Percentiles rank a stretch among this genome's conserved stretches.
phyloP scores from a whole-genome alignment of 2,888 invertebrate genomes.

The Incurvaria masculella region DNA sequence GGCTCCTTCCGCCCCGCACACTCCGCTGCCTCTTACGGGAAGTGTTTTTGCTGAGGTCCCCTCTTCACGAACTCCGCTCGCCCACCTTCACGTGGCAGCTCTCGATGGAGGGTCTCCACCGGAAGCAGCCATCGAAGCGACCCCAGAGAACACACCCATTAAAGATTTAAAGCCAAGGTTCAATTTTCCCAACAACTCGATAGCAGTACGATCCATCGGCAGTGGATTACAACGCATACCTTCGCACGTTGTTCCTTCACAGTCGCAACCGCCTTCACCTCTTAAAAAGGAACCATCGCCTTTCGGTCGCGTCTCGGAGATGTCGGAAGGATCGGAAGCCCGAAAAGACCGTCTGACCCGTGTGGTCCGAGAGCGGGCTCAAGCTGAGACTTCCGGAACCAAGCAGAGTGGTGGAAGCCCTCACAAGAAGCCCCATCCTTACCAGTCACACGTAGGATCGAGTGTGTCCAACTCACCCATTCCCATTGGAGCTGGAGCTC shows the following conservation, averaged over 20 bases:
- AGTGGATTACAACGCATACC: constrained; percentile 32
- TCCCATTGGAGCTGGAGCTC: constrained; percentile 33
- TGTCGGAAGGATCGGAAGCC: constrained; percentile 17
- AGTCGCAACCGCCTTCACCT: constrained; percentile 68
- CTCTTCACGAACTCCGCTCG: constrained; percentile 7
- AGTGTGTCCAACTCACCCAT: constrained; percentile 39
- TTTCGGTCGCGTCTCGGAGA: constrained; percentile 35
- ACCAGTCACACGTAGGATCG: constrained; percentile 10
- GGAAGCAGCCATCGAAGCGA: constrained; percentile 86
- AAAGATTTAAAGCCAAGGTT: constrained; percentile 54
- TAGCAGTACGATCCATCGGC: constrained; percentile 64
- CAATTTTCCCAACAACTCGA: constrained; percentile 57
- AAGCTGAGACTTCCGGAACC: constrained; percentile 21
- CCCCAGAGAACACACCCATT: constrained; percentile 84
- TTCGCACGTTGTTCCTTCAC: constrained; percentile 32
- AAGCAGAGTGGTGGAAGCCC: background rate
- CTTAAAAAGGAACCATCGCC: constrained; percentile 61
- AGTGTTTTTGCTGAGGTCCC: constrained; percentile 20
- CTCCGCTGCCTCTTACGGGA: constrained; percentile 49
- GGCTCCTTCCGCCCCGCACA: constrained; percentile 44
- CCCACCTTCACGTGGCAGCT: constrained; percentile 12
- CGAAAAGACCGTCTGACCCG: constrained; percentile 38
- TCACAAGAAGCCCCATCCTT: background rate
- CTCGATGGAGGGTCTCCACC: constrained; percentile 70
- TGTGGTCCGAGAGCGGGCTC: constrained; percentile 45